Percentiles rank a stretch among this genome's conserved stretches.
Evolutionary conservation across 2,797 vertebrate species (phyloP).

Genomic region (Falco novaeseelandiae): DNA sequence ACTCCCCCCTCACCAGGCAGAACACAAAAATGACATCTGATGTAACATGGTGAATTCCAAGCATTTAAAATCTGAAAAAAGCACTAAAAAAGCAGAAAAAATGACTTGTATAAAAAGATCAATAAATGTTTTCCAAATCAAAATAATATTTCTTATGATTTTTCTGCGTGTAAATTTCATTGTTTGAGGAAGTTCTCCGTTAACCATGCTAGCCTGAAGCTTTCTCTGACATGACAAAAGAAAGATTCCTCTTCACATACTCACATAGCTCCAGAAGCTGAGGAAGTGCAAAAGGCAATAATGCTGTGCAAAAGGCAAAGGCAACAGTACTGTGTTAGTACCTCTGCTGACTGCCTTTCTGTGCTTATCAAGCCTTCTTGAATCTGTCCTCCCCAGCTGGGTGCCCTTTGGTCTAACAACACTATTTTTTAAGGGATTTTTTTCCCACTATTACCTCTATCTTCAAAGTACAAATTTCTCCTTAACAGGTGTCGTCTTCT

Average conservation of each 20-base stretch:
- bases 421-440: neutral
- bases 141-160: neutral
- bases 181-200: neutral
- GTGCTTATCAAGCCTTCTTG: neutral
- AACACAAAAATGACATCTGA: neutral
- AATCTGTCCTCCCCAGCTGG: neutral
- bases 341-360: neutral
- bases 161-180: neutral
- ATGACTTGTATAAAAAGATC: neutral
- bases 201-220: neutral
- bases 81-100: neutral
- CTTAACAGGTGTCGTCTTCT: neutral
- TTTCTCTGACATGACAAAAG: neutral
- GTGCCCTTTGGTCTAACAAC: neutral
- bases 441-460: neutral
- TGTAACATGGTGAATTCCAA: neutral
- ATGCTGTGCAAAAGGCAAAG: neutral
- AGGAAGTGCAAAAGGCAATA: neutral
- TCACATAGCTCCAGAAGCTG: neutral
- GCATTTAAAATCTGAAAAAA: neutral
- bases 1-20: neutral
- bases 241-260: neutral
- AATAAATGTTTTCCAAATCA: neutral
- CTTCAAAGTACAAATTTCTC: slow-evolving; percentile 32
- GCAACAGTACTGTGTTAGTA: neutral